Conservation (phyloP, 2,113 vertebrate genomes). For the Peromyscus californicus region DNA sequence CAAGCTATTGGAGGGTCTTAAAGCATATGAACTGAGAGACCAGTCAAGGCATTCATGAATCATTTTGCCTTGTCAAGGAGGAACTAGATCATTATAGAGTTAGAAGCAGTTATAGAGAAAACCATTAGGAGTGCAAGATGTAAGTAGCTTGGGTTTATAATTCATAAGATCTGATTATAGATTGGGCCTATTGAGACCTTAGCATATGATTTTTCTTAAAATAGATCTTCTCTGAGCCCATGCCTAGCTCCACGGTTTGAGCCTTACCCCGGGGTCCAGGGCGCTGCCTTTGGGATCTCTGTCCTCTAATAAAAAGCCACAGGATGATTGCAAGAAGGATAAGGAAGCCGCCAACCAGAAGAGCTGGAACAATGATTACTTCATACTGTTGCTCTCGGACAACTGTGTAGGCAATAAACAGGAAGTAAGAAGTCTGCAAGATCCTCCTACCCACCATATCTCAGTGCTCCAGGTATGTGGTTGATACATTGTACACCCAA, state of each 20-base stretch:
- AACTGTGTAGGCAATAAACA: conserved; percentile 76
- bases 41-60: neutral
- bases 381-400: conserved; percentile 85
- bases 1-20: neutral
- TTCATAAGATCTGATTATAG: neutral
- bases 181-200: neutral
- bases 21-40: neutral
- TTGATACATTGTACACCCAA: no score
- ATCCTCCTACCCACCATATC: neutral
- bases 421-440: neutral
- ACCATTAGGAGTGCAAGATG: neutral
- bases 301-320: conserved; percentile 87
- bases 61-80: no score
- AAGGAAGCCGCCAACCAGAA: conserved; percentile 86
- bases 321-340: conserved; percentile 87
- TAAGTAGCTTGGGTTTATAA: neutral
- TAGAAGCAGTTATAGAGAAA: neutral
- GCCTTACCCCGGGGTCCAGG: conserved; percentile 62
- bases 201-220: neutral
- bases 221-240: neutral
- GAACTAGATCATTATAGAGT: neutral
- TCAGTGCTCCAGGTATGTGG: no score
- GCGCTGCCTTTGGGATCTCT: conserved; percentile 77
- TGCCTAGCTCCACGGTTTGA: neutral
- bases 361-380: conserved; percentile 86